Conservation (phyloP, 2,113 vertebrate species). For the Platichthys stellatus region DNA sequence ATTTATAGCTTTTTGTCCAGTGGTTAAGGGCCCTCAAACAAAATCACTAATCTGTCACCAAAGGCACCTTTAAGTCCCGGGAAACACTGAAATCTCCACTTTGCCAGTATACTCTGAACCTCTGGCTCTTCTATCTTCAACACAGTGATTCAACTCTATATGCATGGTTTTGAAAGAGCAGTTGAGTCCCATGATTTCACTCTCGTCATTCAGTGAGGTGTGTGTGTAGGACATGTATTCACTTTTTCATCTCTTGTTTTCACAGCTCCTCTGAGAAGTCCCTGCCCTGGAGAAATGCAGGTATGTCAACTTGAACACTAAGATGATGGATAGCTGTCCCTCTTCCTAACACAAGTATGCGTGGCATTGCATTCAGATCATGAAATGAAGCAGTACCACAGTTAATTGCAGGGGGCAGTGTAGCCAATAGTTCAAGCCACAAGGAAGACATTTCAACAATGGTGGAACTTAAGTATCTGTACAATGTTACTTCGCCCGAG, state of each 20-base stretch:
- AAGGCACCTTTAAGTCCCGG: conserved; percentile 14
- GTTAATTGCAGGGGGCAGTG: background rate
- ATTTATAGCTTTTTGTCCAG: background rate
- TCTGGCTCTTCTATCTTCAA: conserved; percentile 23
- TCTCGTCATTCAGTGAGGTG: conserved; percentile 19
- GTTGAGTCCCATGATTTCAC: conserved; percentile 25
- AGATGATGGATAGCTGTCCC: background rate
- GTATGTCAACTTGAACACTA: conserved; percentile 74
- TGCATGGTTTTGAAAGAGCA: conserved; percentile 1
- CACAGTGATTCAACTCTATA: conserved; percentile 4
- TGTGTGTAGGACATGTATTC: conserved; percentile 7
- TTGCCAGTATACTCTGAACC: background rate
- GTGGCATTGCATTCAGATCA: background rate
- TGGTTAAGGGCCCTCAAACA: conserved; percentile 1
- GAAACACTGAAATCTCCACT: conserved; percentile 17
- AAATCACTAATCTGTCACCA: conserved; percentile 31
- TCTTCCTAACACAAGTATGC: background rate
- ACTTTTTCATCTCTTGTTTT: conserved; percentile 33
- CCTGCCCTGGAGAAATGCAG: conserved; percentile 96
- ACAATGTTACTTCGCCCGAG: too few species aligned
- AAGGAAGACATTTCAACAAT: too few species aligned
- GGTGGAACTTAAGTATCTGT: too few species aligned
- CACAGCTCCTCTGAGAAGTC: conserved; percentile 97
- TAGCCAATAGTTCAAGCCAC: too few species aligned
- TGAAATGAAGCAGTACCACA: too few species aligned